A percentile compares a stretch with the other conserved stretches of the same genome.
phyloP scores from a whole-genome alignment of 2,113 vertebrate genomes.

The Elephantulus edwardii region DNA sequence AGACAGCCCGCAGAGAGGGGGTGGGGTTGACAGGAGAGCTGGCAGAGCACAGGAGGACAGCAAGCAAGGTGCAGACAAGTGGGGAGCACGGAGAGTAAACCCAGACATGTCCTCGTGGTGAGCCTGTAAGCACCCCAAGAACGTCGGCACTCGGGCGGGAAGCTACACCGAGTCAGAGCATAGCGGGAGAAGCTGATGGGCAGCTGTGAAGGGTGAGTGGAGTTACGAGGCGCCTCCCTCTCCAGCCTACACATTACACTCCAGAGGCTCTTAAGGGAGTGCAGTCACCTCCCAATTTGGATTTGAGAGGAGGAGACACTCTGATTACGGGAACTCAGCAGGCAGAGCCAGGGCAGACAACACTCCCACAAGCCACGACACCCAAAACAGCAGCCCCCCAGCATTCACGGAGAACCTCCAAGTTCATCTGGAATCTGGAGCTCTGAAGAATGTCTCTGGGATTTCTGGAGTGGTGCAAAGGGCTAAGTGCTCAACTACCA shows the following conservation, averaged over 20 bases:
- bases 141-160: neutral
- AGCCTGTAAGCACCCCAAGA: neutral
- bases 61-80: neutral
- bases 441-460: neutral
- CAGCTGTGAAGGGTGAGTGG: neutral
- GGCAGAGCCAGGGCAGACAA: slow-evolving; percentile 16
- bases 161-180: neutral
- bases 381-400: neutral
- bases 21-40: neutral
- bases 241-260: neutral
- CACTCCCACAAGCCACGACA: neutral
- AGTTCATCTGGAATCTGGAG: neutral
- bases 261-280: neutral
- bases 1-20: neutral
- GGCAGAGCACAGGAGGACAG: neutral
- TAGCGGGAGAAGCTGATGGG: neutral
- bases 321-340: neutral
- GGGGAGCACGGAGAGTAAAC: neutral
- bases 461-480: neutral
- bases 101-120: neutral
- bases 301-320: neutral
- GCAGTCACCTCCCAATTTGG: neutral
- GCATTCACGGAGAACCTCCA: slow-evolving; percentile 1
- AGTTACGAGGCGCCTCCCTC: neutral
- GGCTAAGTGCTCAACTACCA: neutral